These are phyloP conservation scores for Hepsetus odoe DNA, from an alignment of 2,113 vertebrate genomes.

Conservation along the genomic window DNA sequence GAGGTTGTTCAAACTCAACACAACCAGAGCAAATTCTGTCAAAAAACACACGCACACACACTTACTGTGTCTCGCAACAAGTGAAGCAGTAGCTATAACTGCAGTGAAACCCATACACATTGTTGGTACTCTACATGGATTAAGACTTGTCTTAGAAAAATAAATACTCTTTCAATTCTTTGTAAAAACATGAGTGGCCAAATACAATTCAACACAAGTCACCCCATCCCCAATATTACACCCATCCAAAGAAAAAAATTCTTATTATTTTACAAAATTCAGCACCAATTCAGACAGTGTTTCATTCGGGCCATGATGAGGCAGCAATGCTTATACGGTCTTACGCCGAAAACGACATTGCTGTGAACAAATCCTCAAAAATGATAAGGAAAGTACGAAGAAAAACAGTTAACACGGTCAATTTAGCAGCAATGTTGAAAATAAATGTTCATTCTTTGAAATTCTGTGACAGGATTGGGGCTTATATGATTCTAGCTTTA, in stretches of 20 bases:
- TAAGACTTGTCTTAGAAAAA: constrained; percentile 52
- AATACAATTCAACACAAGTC: constrained; percentile 23
- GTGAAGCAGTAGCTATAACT: constrained; percentile 1
- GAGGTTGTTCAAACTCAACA: constrained; percentile 43
- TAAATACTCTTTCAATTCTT: constrained; percentile 52
- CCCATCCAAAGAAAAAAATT: constrained; percentile 11
- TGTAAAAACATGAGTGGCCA: constrained; percentile 44
- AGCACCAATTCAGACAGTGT: constrained; percentile 46
- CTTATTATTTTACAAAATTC: background rate
- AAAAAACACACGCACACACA: background rate
- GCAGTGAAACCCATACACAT: background rate
- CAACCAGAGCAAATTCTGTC: constrained; percentile 29
- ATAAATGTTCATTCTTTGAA: background rate
- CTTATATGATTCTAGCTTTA: background rate
- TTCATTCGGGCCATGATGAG: constrained; percentile 11
- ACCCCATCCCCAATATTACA: background rate
- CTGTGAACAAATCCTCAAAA: background rate
- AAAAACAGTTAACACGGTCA: background rate
- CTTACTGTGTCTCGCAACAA: background rate
- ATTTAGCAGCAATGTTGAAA: background rate
- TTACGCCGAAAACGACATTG: background rate
- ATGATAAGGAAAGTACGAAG: background rate
- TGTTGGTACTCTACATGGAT: constrained; percentile 33
- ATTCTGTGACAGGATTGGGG: background rate
- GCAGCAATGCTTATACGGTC: constrained; percentile 13